Percentiles rank a stretch among this genome's conserved stretches.
Conservation (phyloP, 2,113 vertebrate genomes). For the Stegostoma tigrinum region DNA sequence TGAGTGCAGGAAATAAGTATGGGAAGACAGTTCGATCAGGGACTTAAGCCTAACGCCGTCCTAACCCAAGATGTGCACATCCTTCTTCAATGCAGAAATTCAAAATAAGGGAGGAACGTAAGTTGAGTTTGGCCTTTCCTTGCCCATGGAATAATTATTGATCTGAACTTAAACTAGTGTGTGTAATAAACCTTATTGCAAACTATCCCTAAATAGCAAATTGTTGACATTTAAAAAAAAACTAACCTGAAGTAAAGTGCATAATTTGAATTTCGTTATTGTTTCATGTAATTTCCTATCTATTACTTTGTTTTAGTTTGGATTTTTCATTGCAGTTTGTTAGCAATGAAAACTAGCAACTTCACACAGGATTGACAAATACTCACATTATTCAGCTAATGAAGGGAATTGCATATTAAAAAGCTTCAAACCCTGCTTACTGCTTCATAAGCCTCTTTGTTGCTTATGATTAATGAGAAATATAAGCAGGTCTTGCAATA, state of each 20-base stretch:
- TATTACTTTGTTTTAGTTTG: not conserved
- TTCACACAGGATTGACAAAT: not conserved
- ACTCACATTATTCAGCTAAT: not conserved
- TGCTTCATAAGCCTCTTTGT: not conserved
- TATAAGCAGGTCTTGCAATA: not conserved
- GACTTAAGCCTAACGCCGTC: not conserved
- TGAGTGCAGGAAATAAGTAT: not conserved
- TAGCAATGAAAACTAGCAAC: not conserved
- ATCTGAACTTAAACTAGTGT: not conserved
- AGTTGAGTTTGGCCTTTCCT: not conserved
- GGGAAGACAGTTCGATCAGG: not conserved
- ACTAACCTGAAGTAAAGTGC: not conserved
- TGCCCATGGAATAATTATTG: not conserved
- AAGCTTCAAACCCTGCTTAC: slow-evolving; percentile 5
- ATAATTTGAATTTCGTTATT: not conserved
- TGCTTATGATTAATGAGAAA: slow-evolving; percentile 23
- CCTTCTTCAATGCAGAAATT: not conserved
- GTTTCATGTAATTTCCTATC: not conserved
- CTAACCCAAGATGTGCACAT: not conserved
- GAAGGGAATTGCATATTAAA: slow-evolving; percentile 15
- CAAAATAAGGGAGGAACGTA: not conserved
- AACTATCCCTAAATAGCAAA: not conserved
- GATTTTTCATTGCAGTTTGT: not conserved
- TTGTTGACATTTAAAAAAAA: not conserved
- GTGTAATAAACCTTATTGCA: not conserved